Evolutionary conservation across 2,797 vertebrate genomes (phyloP).

Genomic region (Chloroceryle inda): DNA sequence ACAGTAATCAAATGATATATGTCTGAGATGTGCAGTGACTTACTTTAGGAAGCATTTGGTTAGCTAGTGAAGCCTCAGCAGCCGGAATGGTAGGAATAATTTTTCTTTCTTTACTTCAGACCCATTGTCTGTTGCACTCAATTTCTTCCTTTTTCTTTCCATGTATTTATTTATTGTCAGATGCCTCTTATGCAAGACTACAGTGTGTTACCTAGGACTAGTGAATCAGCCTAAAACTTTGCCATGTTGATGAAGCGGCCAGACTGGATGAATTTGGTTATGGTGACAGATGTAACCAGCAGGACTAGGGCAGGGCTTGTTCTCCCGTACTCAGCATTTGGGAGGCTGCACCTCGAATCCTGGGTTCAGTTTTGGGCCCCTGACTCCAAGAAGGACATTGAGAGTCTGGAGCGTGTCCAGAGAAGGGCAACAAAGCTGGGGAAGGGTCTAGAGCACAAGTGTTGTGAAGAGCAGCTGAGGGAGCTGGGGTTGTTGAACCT

Average conservation of each 20-base stretch:
- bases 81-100: neutral
- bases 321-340: neutral
- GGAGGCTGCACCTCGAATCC: neutral
- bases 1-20: neutral
- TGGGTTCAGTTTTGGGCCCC: neutral
- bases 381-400: neutral
- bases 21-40: neutral
- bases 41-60: neutral
- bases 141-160: neutral
- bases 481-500: neutral
- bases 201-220: fast-evolving
- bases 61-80: neutral
- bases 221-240: neutral
- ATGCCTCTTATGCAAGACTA: neutral
- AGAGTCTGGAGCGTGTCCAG: neutral
- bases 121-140: neutral
- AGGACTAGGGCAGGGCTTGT: neutral
- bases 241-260: neutral
- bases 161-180: neutral
- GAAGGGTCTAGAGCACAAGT: neutral
- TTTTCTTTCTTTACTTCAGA: neutral
- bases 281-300: neutral
- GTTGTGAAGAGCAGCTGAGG: neutral
- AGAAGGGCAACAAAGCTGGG: too few species aligned
- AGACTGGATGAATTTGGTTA: neutral